Base-by-base conservation (phyloP, 1,140 invertebrate genomes). In the Pseudomyrmex pallidus region DNA sequence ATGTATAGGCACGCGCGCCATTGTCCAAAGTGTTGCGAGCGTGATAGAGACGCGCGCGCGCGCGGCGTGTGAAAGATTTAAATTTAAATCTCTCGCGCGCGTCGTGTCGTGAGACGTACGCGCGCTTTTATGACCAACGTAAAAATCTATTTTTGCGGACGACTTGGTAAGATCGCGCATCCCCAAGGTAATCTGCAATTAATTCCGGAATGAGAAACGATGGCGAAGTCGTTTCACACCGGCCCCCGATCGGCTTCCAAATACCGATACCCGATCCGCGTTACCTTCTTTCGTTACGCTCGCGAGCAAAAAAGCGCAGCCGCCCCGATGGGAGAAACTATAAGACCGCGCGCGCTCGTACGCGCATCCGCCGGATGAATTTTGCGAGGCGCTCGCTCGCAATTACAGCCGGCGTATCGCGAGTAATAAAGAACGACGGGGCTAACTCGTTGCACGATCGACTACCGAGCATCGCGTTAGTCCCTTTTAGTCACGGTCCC, bases 401-500 rank as follows among this genome's bases (percentile, higher is more conserved):
- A 89, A 88, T 89, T 89, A 89, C 83, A 89, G 85, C 63, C 83
- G 59, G 50, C 59, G 68, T 57, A 70, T 68, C 78, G 78, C 68
- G 72, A 56, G 87, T 83, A 89, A 86, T 89, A 88, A 89, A 89
- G 87, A 84, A 89, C 87, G 80, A 82, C 82, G 87, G 87, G 87
- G 87, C 80, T 86, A 80, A 89, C 84, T 85, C 87, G 73, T 88
- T 85, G 87, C 80, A 88, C 82, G 87, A 89, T 89, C 87, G 78
- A 88, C 87, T 89, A 85, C 87, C 87, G 78, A 89, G 87, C 73
- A 86, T 86, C 84, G 84, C 74, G 87, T 89, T 89, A 89, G 67
- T 62, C 56, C 83, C 86, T 85, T 89, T 89, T 88, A 89, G 87
- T 89, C 84, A 89, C 87, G 87, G 87, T 88, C 67, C 68, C 59